Evolutionary conservation across 2,888 invertebrate species (phyloP), one percentile per base, ranked within the genome.

Genomic region (Mythimna lalbum): DNA sequence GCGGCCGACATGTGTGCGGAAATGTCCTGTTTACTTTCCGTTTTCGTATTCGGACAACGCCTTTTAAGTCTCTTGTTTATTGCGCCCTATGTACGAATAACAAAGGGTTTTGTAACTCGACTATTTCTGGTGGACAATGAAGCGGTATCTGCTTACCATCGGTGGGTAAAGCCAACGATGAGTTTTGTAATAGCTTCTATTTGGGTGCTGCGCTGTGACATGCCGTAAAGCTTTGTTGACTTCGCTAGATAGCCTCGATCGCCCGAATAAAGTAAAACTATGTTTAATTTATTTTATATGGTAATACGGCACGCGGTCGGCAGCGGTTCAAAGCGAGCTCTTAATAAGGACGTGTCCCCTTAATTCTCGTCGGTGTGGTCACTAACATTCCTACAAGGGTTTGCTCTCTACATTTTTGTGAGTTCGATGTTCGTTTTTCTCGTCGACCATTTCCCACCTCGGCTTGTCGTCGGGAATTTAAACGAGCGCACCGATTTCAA

Each of bases 351-450:
- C 91, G 90, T 92, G 94, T 93, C 90, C 89, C 86, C 86, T 89
- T 90, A 88, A 90, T 90, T 90, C 89, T 81, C 87, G 87, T 84
- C 89, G 90, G 88, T 86, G 91, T 90, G 90, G 90, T 90, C 91
- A 88, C 90, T 88, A 85, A 90, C 93, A 94, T 95, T 93, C 94
- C 91, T 88, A 95, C 95, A 94, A 91, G 92, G 90, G 92, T 93
- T 92, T 91, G 93, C 95, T 93, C 92, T 93, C 87, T 85, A 89
- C 91, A 93, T 94, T 93, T 94, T 94, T 93, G 91, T 91, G 86
- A 87, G 90, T 90, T 87, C 72, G 73, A 69, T 83, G 83, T 81
- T 91, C 88, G 90, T 94, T 94, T 94, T 93, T 93, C 92, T 90
- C 85, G 79, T 82, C 81, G 77, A 86, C 87, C 90, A 91, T 93